Evolutionary conservation across 92 coral and sea anemone genomes (phyloP).

Genomic region (Phenganax marumi): DNA sequence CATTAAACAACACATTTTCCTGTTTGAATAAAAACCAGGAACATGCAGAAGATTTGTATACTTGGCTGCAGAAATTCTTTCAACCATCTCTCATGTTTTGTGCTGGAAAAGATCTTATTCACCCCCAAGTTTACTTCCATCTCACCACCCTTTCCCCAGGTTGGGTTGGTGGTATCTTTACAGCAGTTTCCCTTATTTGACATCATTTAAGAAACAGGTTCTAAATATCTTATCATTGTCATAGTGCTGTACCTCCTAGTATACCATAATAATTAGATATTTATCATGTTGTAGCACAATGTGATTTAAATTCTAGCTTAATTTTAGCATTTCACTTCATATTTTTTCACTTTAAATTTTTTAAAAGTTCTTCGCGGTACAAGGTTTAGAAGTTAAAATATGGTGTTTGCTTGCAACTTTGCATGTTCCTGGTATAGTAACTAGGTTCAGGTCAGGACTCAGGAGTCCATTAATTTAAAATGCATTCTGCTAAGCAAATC

Average conservation of each 20-base stretch:
- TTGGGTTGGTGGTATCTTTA: neutral
- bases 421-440: too few relatives aligned
- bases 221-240: too few relatives aligned
- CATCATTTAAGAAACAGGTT: too few relatives aligned
- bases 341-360: neutral
- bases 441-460: too few relatives aligned
- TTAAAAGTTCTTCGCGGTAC: neutral
- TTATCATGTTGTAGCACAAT: too few relatives aligned
- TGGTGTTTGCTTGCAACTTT: too few relatives aligned
- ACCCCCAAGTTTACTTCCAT: neutral
- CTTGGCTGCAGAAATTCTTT: neutral
- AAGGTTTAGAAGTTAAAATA: too few relatives aligned
- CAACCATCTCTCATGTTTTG: constrained; percentile 10
- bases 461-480: too few relatives aligned
- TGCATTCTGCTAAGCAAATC: too few relatives aligned
- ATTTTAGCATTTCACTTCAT: neutral
- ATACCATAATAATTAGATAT: too few relatives aligned
- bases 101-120: neutral
- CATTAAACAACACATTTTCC: constrained; percentile 2
- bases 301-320: neutral
- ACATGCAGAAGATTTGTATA: neutral
- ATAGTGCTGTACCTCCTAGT: too few relatives aligned
- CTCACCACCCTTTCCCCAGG: neutral
- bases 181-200: neutral
- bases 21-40: neutral